Conservation (phyloP, 2,113 vertebrate genomes). For the Microtus oregoni region DNA sequence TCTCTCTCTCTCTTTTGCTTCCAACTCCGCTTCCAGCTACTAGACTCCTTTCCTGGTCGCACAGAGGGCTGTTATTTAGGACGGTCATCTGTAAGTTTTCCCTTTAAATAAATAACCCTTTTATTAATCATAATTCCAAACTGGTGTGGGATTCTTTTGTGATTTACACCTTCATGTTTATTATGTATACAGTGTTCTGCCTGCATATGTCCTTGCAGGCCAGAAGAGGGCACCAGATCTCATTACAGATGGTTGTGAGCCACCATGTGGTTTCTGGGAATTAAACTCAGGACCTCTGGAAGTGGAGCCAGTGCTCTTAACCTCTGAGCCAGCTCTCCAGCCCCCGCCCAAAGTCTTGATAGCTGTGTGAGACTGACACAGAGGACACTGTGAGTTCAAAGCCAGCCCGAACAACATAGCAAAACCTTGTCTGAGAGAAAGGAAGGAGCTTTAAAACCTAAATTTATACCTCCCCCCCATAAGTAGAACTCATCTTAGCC, state of each 20-base stretch:
- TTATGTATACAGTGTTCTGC: background rate
- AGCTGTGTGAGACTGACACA: background rate
- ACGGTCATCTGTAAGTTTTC: too few relatives aligned
- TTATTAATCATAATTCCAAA: too few relatives aligned
- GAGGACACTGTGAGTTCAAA: background rate
- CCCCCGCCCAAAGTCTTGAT: background rate
- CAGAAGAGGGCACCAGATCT: background rate
- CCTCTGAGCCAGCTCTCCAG: background rate
- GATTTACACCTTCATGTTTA: background rate
- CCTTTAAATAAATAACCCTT: too few relatives aligned
- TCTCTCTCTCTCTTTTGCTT: too few relatives aligned
- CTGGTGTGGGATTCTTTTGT: too few relatives aligned
- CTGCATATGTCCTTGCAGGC: background rate
- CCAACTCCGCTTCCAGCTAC: too few relatives aligned
- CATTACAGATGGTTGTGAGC: background rate
- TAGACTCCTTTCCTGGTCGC: too few relatives aligned
- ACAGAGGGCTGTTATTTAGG: too few relatives aligned
- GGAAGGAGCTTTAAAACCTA: background rate
- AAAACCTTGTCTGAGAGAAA: background rate
- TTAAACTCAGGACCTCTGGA: background rate
- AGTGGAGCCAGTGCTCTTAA: background rate
- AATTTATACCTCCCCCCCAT: background rate
- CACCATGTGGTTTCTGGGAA: background rate
- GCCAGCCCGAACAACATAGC: background rate
- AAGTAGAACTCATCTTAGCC: background rate